These are phyloP conservation scores for Drosophila mayri DNA, from an alignment of 1,140 invertebrate species.

Conservation along the genomic window DNA sequence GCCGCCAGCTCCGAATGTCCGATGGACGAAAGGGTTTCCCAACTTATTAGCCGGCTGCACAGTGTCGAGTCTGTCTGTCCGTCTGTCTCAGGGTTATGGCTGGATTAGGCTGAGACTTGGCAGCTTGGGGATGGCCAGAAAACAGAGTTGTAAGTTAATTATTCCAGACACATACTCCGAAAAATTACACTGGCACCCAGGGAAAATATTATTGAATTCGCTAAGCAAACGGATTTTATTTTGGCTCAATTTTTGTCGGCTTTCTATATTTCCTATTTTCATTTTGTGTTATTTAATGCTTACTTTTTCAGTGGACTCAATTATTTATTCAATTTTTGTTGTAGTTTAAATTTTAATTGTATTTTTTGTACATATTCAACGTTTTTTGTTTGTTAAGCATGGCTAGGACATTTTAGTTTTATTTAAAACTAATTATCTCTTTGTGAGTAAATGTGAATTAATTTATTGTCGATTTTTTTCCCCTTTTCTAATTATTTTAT, in stretches of 20 bases:
- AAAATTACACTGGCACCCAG: conserved; percentile 12
- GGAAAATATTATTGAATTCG: conserved; percentile 1
- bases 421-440: conserved; percentile 9
- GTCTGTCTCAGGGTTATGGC: conserved; percentile 29
- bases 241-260: neutral
- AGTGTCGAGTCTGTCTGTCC: conserved; percentile 6
- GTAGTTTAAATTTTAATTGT: neutral
- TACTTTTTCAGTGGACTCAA: neutral
- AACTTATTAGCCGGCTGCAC: conserved; percentile 63
- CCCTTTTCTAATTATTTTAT: neutral
- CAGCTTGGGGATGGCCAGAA: conserved; percentile 15
- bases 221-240: neutral
- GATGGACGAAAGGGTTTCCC: conserved; percentile 72
- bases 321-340: neutral
- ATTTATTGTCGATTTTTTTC: neutral
- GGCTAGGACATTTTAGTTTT: neutral
- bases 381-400: neutral
- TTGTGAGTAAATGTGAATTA: neutral
- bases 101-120: conserved; percentile 48
- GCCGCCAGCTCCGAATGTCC: conserved; percentile 60
- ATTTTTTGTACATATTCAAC: neutral
- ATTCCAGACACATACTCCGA: conserved; percentile 18
- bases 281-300: neutral
- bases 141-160: conserved; percentile 38
- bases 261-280: too few relatives aligned